Base-by-base conservation (phyloP, 2,888 invertebrate genomes). In the Ernsta delagoae region DNA sequence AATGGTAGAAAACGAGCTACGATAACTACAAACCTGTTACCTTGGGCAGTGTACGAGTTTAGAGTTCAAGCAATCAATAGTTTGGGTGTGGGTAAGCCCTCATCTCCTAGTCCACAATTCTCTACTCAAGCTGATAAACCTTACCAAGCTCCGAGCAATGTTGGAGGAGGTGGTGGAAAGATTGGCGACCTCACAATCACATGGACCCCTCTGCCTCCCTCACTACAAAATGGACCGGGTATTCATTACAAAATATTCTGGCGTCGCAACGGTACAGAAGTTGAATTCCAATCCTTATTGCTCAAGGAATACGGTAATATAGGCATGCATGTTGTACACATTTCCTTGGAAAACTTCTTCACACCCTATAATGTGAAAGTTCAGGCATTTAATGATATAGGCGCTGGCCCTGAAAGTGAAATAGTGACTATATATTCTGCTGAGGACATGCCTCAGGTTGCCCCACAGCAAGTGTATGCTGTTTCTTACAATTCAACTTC, bases 81-180 rank as follows among this genome's bases (percentile, higher is more conserved):
- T 77, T 90, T 97, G 64, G 99, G 99, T 0, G 95, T 96, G 71
- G 98, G 98, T 7, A 92, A 94, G 48, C 95, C 97, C 0, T 98
- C 98, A 0, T 94, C 96, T 3, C 97, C 98, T 0, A 98, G 98
- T 72, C 98, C 98, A 0, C 96, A 97, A 75, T 96, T 97, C 83
- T 97, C 97, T 24, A 98, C 98, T 0, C 95, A 96, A 43, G 95
- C 97, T 3, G 97, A 97, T 77, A 95, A 94, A 72, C 98, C 98
- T 0, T 96, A 95, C 75, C 95, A 95, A 78, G 95, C 96, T 5
- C 98, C 98, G 1, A 84, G 90, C 5, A 96, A 97, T 78, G 95
- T 99, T 50, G 95, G 97, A 12, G 99, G 99, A 0, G 99, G 99
- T 4, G 99, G 99, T 56, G 99, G 99, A 9, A 99, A 98, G 88